Conservation (phyloP, 1,140 invertebrate genomes). For the Plodia interpunctella region DNA sequence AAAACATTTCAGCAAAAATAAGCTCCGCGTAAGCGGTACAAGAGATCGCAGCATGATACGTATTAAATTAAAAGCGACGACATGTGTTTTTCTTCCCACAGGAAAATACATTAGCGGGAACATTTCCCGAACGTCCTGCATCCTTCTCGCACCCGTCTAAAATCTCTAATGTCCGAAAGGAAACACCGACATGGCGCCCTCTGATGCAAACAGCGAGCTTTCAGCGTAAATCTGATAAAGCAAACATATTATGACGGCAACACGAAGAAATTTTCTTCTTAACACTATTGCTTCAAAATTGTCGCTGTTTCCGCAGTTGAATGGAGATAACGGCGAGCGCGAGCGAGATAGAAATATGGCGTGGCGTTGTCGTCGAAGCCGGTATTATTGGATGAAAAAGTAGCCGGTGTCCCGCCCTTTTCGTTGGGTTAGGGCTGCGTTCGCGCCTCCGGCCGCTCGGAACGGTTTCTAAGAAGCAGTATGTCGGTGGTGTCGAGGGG, state of each 20-base stretch:
- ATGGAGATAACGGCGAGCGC: slow-evolving; percentile 7
- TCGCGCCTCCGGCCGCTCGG: slow-evolving; percentile 48
- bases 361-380: slow-evolving; percentile 20
- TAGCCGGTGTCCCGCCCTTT: slow-evolving; percentile 50
- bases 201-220: slow-evolving; percentile 67
- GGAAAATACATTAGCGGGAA: slow-evolving; percentile 73
- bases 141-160: slow-evolving; percentile 35
- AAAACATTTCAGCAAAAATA: slow-evolving; percentile 28
- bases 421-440: slow-evolving; percentile 49
- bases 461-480: slow-evolving; percentile 68
- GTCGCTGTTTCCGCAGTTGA: slow-evolving; percentile 17
- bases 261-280: slow-evolving; percentile 66
- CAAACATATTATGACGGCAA: slow-evolving; percentile 66
- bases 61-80: slow-evolving; percentile 76
- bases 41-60: slow-evolving; percentile 63
- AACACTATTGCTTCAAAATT: slow-evolving; percentile 26
- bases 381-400: slow-evolving; percentile 63
- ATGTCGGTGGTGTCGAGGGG: slow-evolving; percentile 65
- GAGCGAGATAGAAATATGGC: slow-evolving; percentile 38
- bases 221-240: slow-evolving; percentile 75
- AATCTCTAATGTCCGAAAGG: slow-evolving; percentile 25
- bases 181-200: slow-evolving; percentile 47
- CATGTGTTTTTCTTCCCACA: slow-evolving; percentile 76
- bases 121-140: slow-evolving; percentile 54
- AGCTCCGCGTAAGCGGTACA: slow-evolving; percentile 39